These are phyloP conservation scores for Morone chrysops DNA, from an alignment of 2,113 vertebrate genomes.

Conservation along the genomic window DNA sequence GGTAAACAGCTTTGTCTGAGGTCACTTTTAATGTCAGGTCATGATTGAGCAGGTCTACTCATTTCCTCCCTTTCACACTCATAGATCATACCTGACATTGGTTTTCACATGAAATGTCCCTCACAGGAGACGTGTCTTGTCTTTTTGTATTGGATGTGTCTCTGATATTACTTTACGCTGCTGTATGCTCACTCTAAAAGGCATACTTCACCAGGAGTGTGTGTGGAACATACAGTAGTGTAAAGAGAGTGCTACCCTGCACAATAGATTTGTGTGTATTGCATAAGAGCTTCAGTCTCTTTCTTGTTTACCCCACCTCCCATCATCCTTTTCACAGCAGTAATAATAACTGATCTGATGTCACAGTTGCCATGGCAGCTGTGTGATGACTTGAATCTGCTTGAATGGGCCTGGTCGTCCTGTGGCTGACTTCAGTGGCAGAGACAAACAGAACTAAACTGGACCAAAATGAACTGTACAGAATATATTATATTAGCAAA, in stretches of 20 bases:
- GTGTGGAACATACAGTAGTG: not conserved
- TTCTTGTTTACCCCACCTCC: constrained; percentile 34
- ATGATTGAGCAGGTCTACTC: not conserved
- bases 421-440: constrained; percentile 19
- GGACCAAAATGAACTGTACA: not conserved
- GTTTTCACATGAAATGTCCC: too few relatives aligned
- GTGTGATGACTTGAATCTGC: constrained; percentile 34
- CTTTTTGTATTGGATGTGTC: not conserved
- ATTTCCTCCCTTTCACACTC: too few relatives aligned
- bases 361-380: constrained; percentile 70
- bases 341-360: constrained; percentile 64
- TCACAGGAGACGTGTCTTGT: not conserved
- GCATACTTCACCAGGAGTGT: not conserved
- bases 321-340: constrained; percentile 39
- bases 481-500: not conserved
- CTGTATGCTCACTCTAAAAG: not conserved
- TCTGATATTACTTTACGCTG: not conserved
- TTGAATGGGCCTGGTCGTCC: constrained; percentile 5
- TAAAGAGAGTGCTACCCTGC: not conserved
- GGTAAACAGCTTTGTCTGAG: not conserved
- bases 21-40: not conserved
- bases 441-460: not conserved
- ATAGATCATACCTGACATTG: too few relatives aligned
- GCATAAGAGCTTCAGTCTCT: constrained; percentile 12
- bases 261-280: not conserved